Percentiles rank a stretch among this genome's conserved stretches.
Evolutionary conservation across 2,888 invertebrate species (phyloP).

Genomic region (Eugnorisma glareosa): DNA sequence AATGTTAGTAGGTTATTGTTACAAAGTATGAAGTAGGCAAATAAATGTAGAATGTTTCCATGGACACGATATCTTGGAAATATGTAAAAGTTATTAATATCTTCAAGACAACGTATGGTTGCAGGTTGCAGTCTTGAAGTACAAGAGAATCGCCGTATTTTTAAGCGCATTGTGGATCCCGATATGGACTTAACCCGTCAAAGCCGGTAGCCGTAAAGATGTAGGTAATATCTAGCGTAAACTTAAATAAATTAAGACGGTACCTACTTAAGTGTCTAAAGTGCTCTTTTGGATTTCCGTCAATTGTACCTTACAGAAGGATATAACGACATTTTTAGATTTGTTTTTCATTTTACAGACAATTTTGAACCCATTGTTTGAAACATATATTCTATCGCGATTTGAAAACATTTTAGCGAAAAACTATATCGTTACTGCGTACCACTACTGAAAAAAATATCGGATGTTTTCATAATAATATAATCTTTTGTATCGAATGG

Average conservation of each 20-base stretch:
- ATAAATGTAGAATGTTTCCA: slow-evolving; percentile 21
- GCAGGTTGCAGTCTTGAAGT: neutral
- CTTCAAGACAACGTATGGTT: neutral
- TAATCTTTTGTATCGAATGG: slow-evolving; percentile 1
- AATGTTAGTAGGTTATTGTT: slow-evolving; percentile 20
- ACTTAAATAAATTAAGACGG: neutral
- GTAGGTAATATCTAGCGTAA: neutral
- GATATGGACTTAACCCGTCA: neutral
- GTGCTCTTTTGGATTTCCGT: neutral
- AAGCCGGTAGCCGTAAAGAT: neutral
- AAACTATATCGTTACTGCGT: neutral
- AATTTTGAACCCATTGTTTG: no score
- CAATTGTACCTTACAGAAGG: neutral
- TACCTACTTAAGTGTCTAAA: neutral
- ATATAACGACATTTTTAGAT: neutral
- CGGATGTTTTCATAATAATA: slow-evolving; percentile 22
- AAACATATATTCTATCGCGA: neutral
- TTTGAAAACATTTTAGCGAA: neutral
- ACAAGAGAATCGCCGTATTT: neutral
- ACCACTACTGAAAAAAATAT: slow-evolving; percentile 20
- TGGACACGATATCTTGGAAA: neutral
- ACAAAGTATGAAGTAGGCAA: slow-evolving; percentile 12
- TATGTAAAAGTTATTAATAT: neutral
- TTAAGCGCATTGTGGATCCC: neutral
- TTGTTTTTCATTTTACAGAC: neutral